Conservation (phyloP, 2,113 vertebrate species). For the Ploceus nigricollis region DNA sequence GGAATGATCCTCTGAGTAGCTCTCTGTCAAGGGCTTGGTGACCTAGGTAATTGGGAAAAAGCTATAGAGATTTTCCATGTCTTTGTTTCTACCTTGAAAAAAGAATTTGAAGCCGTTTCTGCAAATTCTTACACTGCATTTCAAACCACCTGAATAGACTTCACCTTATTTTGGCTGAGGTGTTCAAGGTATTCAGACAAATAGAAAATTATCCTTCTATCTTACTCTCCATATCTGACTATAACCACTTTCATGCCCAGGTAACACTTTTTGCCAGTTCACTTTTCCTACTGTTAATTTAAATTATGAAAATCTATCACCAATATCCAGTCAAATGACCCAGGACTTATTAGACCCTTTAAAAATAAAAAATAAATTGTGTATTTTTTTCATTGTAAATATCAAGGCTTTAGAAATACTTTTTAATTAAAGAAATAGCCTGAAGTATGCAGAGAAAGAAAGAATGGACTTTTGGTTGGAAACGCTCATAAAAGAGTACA, state of each 20-base stretch:
- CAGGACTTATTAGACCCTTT: background rate
- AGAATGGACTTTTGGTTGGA: background rate
- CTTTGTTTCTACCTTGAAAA: background rate
- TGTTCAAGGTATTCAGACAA: background rate
- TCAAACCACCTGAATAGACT: background rate
- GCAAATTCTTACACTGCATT: background rate
- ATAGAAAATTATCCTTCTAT: background rate
- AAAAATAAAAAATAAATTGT: background rate
- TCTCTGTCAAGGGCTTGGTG: background rate
- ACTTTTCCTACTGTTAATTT: background rate
- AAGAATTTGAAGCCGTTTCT: background rate
- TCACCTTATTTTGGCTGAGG: background rate
- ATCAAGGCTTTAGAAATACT: background rate
- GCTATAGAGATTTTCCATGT: background rate
- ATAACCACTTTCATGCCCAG: background rate
- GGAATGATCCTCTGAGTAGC: background rate
- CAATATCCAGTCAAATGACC: background rate
- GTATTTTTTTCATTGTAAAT: background rate
- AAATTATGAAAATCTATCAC: background rate
- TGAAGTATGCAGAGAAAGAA: background rate
- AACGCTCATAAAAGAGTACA: background rate
- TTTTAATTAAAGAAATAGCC: background rate
- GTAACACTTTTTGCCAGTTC: background rate
- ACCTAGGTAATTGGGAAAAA: background rate
- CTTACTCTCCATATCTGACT: background rate